These are phyloP conservation scores for Onychostoma macrolepis DNA, from an alignment of 2,113 vertebrate genomes.

Conservation along the genomic window DNA sequence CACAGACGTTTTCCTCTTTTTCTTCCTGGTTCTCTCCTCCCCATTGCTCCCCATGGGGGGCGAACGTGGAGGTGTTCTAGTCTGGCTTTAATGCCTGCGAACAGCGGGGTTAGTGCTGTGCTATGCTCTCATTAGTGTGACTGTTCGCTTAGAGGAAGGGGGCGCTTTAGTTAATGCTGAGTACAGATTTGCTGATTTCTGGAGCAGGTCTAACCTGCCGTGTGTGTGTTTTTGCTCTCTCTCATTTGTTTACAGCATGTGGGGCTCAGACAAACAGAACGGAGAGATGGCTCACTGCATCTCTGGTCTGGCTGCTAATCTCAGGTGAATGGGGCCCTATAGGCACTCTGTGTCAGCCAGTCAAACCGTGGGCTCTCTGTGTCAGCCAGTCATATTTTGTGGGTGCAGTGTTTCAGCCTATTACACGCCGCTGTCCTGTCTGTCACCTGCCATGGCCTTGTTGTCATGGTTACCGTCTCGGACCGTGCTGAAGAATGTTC, in stretches of 20 bases:
- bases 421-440: constrained; percentile 48
- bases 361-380: constrained; percentile 35
- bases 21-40: not conserved
- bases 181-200: constrained; percentile 42
- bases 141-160: not conserved
- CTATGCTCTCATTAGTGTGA: constrained; percentile 8
- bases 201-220: constrained; percentile 50
- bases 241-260: constrained; percentile 79
- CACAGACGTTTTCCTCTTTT: constrained; percentile 32
- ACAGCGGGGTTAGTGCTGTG: constrained; percentile 29
- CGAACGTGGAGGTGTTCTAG: constrained; percentile 20
- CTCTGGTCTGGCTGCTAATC: constrained; percentile 78
- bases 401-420: constrained; percentile 34
- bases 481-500: constrained; percentile 35
- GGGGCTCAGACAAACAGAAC: constrained; percentile 81
- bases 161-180: constrained; percentile 35
- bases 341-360: constrained; percentile 31
- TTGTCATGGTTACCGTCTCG: constrained; percentile 43
- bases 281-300: constrained; percentile 80
- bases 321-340: constrained; percentile 74
- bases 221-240: constrained; percentile 68
- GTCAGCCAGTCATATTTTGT: constrained; percentile 46
- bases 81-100: constrained; percentile 15
- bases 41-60: constrained; percentile 2
- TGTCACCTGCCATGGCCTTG: constrained; percentile 29